Percentiles rank a stretch among this genome's conserved stretches.
phyloP scores from a whole-genome alignment of 2,797 vertebrate genomes.

The Rhyacichthys aspro region DNA sequence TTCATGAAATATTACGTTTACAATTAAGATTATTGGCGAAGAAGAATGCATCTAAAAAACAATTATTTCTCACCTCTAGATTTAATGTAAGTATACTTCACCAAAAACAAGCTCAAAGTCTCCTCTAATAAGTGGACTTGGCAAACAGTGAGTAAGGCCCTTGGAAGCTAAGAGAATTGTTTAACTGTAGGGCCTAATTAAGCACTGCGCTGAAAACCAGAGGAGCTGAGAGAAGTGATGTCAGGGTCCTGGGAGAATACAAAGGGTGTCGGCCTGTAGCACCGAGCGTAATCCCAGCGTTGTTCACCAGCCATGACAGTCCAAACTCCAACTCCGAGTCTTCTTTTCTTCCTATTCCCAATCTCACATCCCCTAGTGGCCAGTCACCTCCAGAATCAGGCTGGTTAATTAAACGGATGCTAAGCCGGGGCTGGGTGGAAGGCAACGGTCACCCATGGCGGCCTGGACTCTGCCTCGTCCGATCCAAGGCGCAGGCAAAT shows the following conservation, averaged over 20 bases:
- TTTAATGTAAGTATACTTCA: no score
- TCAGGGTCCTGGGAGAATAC: conserved; percentile 32
- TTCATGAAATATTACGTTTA: no score
- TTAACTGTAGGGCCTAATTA: conserved; percentile 72
- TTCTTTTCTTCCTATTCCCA: conserved; percentile 36
- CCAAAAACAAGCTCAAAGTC: neutral
- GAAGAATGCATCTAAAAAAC: no score
- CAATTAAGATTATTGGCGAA: no score
- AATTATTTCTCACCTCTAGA: no score
- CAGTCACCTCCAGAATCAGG: conserved; percentile 46
- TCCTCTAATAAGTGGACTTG: neutral
- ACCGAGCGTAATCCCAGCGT: conserved; percentile 36
- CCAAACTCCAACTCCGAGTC: conserved; percentile 24
- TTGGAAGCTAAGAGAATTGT: conserved; percentile 46
- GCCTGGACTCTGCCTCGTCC: conserved; percentile 40
- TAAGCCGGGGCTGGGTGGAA: conserved; percentile 56
- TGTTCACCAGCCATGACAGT: conserved; percentile 22
- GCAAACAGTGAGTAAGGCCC: conserved; percentile 23
- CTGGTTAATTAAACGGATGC: conserved; percentile 73
- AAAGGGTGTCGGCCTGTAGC: conserved; percentile 30
- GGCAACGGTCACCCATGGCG: conserved; percentile 60
- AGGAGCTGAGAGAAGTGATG: conserved; percentile 24
- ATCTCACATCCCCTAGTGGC: conserved; percentile 51
- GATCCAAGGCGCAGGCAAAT: conserved; percentile 57
- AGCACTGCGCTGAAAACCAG: conserved; percentile 45